Conservation (phyloP, 1,140 invertebrate species). For the Drosophila eugracilis region DNA sequence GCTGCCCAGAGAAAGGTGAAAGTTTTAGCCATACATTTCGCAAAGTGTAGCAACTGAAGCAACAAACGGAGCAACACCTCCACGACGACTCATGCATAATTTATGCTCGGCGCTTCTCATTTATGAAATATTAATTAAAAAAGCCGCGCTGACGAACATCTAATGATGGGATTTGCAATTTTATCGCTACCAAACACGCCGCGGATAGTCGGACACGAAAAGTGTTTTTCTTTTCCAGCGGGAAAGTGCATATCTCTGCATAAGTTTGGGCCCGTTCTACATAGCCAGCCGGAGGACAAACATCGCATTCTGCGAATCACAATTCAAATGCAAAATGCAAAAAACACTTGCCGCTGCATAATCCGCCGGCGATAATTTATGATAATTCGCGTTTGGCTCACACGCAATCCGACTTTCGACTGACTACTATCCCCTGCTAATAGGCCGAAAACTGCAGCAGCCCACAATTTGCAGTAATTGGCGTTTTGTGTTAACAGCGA, state of each 20-base stretch:
- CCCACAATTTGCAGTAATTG: conserved; percentile 72
- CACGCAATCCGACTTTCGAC: conserved; percentile 72
- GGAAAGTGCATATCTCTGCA: conserved; percentile 56
- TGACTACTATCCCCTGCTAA: conserved; percentile 52
- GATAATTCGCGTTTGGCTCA: conserved; percentile 61
- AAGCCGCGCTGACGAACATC: conserved; percentile 34
- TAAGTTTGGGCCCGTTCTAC: conserved; percentile 61
- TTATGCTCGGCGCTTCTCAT: conserved; percentile 48
- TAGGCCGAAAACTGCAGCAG: conserved; percentile 49
- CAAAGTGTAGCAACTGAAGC: conserved; percentile 23
- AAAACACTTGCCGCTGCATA: conserved; percentile 55
- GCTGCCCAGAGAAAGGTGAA: conserved; percentile 13
- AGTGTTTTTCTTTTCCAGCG: conserved; percentile 49
- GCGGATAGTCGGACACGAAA: conserved; percentile 21
- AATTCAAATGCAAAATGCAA: conserved; percentile 15
- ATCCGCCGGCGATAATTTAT: conserved; percentile 73
- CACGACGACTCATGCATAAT: conserved; percentile 40
- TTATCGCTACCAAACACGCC: conserved; percentile 47
- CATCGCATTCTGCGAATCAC: conserved; percentile 14
- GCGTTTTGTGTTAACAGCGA: conserved; percentile 71
- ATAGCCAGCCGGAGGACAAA: conserved; percentile 29
- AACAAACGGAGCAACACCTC: conserved; percentile 22
- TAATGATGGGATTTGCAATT: conserved; percentile 52
- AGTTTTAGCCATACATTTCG: conserved; percentile 8
- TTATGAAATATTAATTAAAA: conserved; percentile 57